Percentiles rank a stretch among this genome's conserved stretches.
Conservation (phyloP, 2,888 invertebrate genomes). For the Eupithecia dodoneata region DNA sequence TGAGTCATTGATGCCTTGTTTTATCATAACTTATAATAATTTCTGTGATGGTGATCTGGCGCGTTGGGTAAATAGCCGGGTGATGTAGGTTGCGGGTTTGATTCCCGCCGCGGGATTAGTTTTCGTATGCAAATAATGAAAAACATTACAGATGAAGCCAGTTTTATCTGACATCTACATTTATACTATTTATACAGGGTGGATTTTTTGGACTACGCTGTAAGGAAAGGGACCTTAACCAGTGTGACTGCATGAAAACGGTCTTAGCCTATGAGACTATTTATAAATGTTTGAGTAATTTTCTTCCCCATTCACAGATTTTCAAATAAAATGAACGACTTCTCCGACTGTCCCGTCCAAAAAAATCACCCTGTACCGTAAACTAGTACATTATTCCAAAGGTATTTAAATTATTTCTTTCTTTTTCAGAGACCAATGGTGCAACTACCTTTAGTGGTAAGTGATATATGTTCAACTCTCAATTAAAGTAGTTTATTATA, state of each 20-base stretch:
- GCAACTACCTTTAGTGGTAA: conserved; percentile 79
- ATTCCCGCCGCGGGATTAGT: background rate
- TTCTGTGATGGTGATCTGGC: background rate
- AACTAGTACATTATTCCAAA: background rate
- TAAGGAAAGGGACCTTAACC: too few relatives aligned
- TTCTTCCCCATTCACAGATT: too few relatives aligned
- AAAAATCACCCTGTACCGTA: background rate
- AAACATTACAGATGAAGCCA: background rate
- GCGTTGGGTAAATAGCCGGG: background rate
- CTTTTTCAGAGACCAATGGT: conserved; percentile 82
- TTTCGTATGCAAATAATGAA: background rate
- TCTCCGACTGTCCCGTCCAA: background rate
- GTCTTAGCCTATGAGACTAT: too few relatives aligned
- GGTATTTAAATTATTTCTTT: conserved; percentile 26
- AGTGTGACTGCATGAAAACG: too few relatives aligned
- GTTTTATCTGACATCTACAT: background rate
- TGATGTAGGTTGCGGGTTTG: background rate
- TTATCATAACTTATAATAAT: background rate
- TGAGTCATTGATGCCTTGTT: conserved; percentile 19
- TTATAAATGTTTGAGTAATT: too few relatives aligned
- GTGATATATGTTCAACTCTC: conserved; percentile 42
- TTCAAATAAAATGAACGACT: too few relatives aligned
- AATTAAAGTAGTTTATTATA: background rate
- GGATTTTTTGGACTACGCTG: background rate
- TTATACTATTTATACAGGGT: background rate